Evolutionary conservation across 2,113 vertebrate species (phyloP), one percentile per base, ranked within the genome.

Genomic region (Siniperca knerii): DNA sequence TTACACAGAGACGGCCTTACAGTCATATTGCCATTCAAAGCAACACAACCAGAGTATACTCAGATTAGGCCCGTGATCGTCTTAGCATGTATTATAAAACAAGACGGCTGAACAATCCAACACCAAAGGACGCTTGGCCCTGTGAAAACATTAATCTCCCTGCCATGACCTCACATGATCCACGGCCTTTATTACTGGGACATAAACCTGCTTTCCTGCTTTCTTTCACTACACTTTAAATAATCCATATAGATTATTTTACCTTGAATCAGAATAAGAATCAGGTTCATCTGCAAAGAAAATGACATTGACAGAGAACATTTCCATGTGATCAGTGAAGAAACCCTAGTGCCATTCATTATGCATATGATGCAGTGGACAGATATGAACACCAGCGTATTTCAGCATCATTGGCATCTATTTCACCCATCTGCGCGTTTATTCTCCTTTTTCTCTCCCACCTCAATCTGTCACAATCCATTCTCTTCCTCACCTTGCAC

Each of bases 41-140:
- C 82, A 75, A 86, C 90, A 89, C 90, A 91, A 91, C 87, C 88
- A 87, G 90, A 86, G 88, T 89, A 89, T 85, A 69, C 75, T 92
- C 86, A 91, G 93, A 93, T 94, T 94, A 95, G 88, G 52, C 83
- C 87, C 84, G 57, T 92, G 90, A 93, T 94, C 90, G 83, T 94
- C 52, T 93, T 94, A 93, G 87, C 89, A 85, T 88, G 86, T 86
- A 92, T 95, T 90, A 92, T 93, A 87, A 93, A 92, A 88, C 90
- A 93, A 92, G 92, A 91, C 65, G 66, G 89, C 87, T 75, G 85
- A 94, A 93, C 91, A 93, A 91, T 92, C 87, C 84, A 85, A 80
- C 87, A 87, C 77, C 84, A 87, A 87, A 88, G 74, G 83, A 84
- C 58, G 77, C 86, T 85, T 73, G 81, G 87, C 52, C 77, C 68